Conservation (phyloP, 2,888 invertebrate genomes). For the Rhyacophila evoluta region DNA sequence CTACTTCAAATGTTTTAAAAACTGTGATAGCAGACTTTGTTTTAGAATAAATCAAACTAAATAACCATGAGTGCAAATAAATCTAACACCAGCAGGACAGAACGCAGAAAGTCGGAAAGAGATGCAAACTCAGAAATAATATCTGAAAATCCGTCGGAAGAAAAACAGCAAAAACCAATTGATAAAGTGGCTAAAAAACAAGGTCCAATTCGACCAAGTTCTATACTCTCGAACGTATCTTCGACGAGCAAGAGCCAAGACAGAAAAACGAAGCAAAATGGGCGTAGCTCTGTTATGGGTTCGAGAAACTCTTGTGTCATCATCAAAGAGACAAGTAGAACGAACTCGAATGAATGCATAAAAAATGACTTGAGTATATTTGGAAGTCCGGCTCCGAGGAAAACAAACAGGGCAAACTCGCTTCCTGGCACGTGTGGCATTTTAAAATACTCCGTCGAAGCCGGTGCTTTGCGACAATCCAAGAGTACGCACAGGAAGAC, state of each 20-base stretch:
- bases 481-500: conserved; percentile 33
- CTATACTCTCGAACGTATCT: conserved; percentile 37
- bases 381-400: conserved; percentile 30
- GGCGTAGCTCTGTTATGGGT: background rate
- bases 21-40: no score
- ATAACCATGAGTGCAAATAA: background rate
- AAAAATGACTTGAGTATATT: conserved; percentile 2
- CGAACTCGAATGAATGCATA: background rate
- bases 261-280: background rate
- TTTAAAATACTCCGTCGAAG: conserved; percentile 44
- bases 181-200: conserved; percentile 23
- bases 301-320: background rate
- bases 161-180: background rate
- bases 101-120: background rate
- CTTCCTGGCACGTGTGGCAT: conserved; percentile 38
- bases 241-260: background rate
- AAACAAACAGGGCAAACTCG: conserved; percentile 45
- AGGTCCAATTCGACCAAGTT: conserved; percentile 32
- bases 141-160: background rate
- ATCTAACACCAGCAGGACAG: background rate
- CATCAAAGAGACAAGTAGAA: background rate
- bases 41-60: no score
- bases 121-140: background rate
- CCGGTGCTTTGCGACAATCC: conserved; percentile 37
- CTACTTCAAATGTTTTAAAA: no score